Conservation (phyloP, 1,140 invertebrate genomes). For the Drosophila virilis region DNA sequence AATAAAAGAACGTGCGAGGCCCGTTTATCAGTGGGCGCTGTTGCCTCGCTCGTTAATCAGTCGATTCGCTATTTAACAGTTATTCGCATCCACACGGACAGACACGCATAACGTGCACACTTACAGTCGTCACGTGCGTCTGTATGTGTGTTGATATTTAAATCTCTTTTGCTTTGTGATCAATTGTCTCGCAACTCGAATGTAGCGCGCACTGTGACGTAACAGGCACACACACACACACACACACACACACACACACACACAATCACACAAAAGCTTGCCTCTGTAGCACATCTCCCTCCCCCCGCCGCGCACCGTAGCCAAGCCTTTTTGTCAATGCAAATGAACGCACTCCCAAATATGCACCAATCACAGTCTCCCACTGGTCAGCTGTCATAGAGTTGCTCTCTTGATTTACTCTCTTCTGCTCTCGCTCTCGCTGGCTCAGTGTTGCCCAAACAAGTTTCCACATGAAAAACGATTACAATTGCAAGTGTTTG, state of each 20-base stretch:
- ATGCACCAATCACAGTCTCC: constrained; percentile 28
- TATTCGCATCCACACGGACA: constrained; percentile 30
- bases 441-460: constrained; percentile 21
- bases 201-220: constrained; percentile 52
- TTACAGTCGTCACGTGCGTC: constrained; percentile 16
- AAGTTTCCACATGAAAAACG: constrained; percentile 10
- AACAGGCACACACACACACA: constrained; percentile 39
- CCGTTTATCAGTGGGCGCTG: constrained; percentile 29
- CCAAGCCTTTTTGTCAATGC: constrained; percentile 5
- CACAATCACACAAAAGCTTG: too few species aligned
- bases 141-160: constrained; percentile 25
- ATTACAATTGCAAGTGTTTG: constrained; percentile 14
- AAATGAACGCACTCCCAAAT: constrained; percentile 20
- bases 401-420: constrained; percentile 1
- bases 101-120: constrained; percentile 2
- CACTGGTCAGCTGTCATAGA: constrained; percentile 29
- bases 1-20: constrained; percentile 43
- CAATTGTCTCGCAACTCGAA: constrained; percentile 30
- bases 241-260: too few species aligned
- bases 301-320: neutral
- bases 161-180: constrained; percentile 40
- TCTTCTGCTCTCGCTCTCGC: neutral
- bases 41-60: constrained; percentile 56
- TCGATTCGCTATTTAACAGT: constrained; percentile 55
- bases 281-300: neutral